phyloP scores from a whole-genome alignment of 2,113 vertebrate species.

The Phylloscopus whistleri region DNA sequence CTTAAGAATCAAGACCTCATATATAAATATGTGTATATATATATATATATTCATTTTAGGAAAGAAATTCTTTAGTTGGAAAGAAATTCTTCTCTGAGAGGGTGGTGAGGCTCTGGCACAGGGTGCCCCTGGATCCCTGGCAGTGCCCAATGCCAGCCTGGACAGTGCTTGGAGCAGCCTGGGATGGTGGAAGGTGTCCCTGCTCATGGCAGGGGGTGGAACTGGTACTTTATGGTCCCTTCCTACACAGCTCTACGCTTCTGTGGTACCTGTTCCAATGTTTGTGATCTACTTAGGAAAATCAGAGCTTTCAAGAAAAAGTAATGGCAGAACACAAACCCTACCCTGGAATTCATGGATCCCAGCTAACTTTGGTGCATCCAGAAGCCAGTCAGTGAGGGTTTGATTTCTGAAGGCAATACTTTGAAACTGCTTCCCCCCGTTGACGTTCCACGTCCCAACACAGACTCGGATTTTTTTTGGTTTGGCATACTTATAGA shows the following conservation, averaged over 20 bases:
- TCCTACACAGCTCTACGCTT: not conserved
- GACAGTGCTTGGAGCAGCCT: fast-evolving
- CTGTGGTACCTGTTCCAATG: not conserved
- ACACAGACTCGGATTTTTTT: constrained; percentile 88
- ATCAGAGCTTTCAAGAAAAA: not conserved
- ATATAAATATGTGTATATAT: not conserved
- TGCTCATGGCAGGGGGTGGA: not conserved
- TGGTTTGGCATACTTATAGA: constrained; percentile 90
- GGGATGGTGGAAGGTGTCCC: not conserved
- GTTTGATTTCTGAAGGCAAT: constrained; percentile 98
- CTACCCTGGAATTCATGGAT: constrained; percentile 91
- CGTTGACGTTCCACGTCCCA: constrained; percentile 97
- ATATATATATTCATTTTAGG: not conserved
- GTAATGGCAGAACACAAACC: not conserved
- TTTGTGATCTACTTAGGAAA: not conserved
- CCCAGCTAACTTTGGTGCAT: constrained; percentile 89
- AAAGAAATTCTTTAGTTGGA: not conserved
- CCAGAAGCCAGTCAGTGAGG: constrained; percentile 95
- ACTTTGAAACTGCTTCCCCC: constrained; percentile 96
- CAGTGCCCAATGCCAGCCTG: not conserved
- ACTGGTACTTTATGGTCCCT: not conserved
- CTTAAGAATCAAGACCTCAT: not conserved
- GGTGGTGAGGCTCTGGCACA: not conserved
- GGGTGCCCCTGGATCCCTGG: not conserved
- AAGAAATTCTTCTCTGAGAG: not conserved